phyloP scores from a whole-genome alignment of 2,797 vertebrate genomes.

The Notolabrus celidotus region DNA sequence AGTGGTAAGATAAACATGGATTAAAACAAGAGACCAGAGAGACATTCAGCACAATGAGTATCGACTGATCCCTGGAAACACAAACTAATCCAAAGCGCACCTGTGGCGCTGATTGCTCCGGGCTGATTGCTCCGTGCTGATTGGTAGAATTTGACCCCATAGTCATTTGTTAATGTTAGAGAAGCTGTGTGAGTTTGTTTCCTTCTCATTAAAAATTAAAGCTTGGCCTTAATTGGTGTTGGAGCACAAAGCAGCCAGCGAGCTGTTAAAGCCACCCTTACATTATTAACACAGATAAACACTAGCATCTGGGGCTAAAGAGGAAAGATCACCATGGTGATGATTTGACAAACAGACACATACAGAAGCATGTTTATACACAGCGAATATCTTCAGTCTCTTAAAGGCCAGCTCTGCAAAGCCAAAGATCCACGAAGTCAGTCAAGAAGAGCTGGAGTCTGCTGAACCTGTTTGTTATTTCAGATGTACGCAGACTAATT shows the following conservation, averaged over 20 bases:
- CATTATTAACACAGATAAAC: conserved; percentile 79
- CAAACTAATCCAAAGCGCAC: conserved; percentile 42
- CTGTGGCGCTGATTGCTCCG: conserved; percentile 31
- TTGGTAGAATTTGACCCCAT: conserved; percentile 31
- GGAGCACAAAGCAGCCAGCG: conserved; percentile 44
- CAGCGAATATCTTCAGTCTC: not conserved
- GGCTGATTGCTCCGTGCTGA: conserved; percentile 36
- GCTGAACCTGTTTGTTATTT: not conserved
- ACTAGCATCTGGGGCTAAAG: conserved; percentile 55
- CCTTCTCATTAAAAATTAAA: conserved; percentile 78
- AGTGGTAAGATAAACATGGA: not conserved
- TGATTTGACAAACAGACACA: conserved; percentile 14
- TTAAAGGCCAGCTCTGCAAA: not conserved
- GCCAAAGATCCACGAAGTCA: not conserved
- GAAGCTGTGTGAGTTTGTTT: conserved; percentile 67
- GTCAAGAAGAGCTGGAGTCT: not conserved
- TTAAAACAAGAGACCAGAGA: conserved; percentile 2
- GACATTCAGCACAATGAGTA: conserved; percentile 25
- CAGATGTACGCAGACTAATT: not conserved
- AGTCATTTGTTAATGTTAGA: conserved; percentile 69
- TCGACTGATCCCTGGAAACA: conserved; percentile 35
- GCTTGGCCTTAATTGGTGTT: conserved; percentile 73
- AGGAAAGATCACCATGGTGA: conserved; percentile 28
- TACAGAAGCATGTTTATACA: not conserved
- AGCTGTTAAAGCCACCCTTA: conserved; percentile 66